Evolutionary conservation across 2,888 invertebrate genomes (phyloP).

Genomic region (Nephrotoma appendiculata): DNA sequence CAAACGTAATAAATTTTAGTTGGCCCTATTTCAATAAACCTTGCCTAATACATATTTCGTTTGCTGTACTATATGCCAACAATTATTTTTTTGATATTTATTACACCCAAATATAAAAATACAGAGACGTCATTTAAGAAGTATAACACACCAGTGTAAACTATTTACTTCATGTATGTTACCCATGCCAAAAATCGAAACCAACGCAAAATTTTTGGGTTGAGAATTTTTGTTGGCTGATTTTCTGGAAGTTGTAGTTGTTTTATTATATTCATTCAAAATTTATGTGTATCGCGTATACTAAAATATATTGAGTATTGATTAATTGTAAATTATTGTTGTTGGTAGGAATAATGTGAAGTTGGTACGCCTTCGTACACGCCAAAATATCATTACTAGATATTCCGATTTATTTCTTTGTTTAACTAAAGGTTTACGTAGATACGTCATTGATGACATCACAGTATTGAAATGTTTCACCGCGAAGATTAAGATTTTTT

Average conservation of each 20-base stretch:
- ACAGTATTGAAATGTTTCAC: background rate
- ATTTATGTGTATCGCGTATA: background rate
- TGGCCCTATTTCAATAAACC: background rate
- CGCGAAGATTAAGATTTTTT: too few species aligned
- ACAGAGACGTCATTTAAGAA: background rate
- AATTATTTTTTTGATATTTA: background rate
- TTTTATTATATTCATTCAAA: background rate
- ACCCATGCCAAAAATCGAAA: background rate
- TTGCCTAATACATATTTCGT: background rate
- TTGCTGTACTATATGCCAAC: background rate
- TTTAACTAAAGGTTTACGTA: background rate
- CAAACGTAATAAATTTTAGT: background rate
- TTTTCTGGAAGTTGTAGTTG: background rate
- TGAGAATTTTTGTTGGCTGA: background rate
- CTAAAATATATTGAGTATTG: background rate
- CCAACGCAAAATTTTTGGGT: background rate
- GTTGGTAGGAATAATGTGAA: background rate
- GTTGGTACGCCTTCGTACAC: background rate
- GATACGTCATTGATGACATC: background rate
- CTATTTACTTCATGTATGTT: background rate
- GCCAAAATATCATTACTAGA: background rate
- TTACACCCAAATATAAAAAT: background rate
- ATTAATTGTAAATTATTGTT: background rate
- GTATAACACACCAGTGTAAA: background rate
- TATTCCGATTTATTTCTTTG: background rate